phyloP scores from a whole-genome alignment of 2,888 invertebrate species.

The Drosophila gaucha region DNA sequence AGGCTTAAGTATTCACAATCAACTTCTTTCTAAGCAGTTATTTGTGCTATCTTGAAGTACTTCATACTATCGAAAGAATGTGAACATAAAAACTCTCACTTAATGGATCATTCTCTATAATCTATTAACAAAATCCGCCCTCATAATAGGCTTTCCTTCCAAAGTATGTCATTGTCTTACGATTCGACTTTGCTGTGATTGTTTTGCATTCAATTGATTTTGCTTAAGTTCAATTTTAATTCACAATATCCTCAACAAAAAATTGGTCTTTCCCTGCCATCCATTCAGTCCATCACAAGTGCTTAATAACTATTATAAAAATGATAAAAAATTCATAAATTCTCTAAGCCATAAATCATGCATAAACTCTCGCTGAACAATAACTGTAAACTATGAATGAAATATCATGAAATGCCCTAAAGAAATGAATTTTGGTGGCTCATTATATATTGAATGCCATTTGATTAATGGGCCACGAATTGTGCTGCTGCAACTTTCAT shows the following conservation, averaged over 20 bases:
- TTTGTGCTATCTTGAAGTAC: no score
- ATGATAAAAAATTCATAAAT: slow-evolving; percentile 3
- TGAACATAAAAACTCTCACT: no score
- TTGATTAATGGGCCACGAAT: slow-evolving; percentile 57
- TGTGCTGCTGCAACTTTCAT: slow-evolving; percentile 26
- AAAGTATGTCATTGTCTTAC: no score
- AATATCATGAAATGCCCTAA: slow-evolving; percentile 14
- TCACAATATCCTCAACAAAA: neutral
- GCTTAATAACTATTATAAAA: neutral
- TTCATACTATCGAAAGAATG: no score
- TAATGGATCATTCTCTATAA: no score
- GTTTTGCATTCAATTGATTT: neutral
- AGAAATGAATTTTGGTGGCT: slow-evolving; percentile 15
- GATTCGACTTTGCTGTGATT: no score
- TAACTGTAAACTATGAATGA: slow-evolving; percentile 19
- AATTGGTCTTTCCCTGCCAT: neutral
- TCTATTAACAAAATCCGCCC: no score
- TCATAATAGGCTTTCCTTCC: no score
- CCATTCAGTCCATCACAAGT: neutral
- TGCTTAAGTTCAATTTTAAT: neutral
- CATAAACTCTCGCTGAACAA: slow-evolving; percentile 1
- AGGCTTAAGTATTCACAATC: no score
- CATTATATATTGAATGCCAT: slow-evolving; percentile 34
- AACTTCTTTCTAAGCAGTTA: no score
- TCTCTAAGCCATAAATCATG: slow-evolving; percentile 4